phyloP scores from a whole-genome alignment of 2,113 vertebrate genomes.

The Cephalophus harveyi region DNA sequence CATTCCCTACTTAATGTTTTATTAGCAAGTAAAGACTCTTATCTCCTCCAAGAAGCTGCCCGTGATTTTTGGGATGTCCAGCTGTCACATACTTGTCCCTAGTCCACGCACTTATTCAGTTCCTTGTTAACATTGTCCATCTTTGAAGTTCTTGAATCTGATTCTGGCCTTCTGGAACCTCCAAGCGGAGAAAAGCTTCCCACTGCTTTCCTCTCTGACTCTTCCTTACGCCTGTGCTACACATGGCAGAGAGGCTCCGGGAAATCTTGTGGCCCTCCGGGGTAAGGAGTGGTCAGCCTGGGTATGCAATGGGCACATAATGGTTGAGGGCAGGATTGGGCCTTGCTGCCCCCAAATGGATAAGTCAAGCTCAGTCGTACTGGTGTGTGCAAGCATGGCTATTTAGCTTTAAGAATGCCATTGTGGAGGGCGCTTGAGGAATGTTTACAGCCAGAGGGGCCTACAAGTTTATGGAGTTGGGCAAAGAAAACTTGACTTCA shows the following conservation, averaged over 20 bases:
- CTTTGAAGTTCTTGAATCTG: background rate
- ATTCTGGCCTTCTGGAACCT: background rate
- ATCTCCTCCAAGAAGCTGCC: background rate
- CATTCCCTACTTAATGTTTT: background rate
- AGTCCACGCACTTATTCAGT: too few relatives aligned
- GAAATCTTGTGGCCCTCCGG: background rate
- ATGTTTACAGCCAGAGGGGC: background rate
- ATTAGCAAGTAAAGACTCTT: background rate
- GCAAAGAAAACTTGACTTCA: accelerated
- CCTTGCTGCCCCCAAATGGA: accelerated
- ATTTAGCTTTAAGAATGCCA: background rate
- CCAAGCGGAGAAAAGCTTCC: background rate
- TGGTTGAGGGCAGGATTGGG: background rate
- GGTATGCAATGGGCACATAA: accelerated
- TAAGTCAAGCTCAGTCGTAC: background rate
- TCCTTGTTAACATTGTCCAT: too few relatives aligned
- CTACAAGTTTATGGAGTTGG: background rate
- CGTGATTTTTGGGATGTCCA: accelerated
- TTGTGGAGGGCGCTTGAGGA: background rate
- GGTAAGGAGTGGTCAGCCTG: accelerated
- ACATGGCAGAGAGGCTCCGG: background rate
- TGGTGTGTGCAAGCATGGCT: accelerated
- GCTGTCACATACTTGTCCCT: background rate
- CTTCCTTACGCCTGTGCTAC: background rate
- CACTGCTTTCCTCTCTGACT: accelerated